Conservation (phyloP, 2,113 vertebrate species). For the Channa argus region DNA sequence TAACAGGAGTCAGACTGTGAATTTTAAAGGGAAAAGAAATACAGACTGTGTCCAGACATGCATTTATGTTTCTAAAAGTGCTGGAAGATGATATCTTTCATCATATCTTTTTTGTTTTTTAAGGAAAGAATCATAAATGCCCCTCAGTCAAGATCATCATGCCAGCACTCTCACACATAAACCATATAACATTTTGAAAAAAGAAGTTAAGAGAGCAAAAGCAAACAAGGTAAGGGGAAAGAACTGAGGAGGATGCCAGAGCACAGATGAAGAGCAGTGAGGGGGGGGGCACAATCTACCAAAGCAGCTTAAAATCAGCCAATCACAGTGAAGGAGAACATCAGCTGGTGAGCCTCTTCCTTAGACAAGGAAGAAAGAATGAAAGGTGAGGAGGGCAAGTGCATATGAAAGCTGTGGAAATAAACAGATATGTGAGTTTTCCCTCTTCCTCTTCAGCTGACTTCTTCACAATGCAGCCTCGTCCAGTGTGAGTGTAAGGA, state of each 20-base stretch:
- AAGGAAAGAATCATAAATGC: slow-evolving; percentile 34
- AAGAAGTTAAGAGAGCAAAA: slow-evolving; percentile 51
- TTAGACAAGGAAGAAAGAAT: slow-evolving; percentile 66
- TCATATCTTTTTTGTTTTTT: slow-evolving; percentile 5
- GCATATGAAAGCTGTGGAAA: slow-evolving; percentile 79
- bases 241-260: slow-evolving; percentile 46
- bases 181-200: slow-evolving; percentile 49
- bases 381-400: slow-evolving; percentile 79
- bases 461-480: slow-evolving; percentile 48
- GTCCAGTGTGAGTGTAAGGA: slow-evolving; percentile 45
- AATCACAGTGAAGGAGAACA: slow-evolving; percentile 86
- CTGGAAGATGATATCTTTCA: slow-evolving; percentile 40
- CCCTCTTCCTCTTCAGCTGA: slow-evolving; percentile 59
- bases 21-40: slow-evolving; percentile 49
- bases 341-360: slow-evolving; percentile 82
- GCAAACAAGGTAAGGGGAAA: slow-evolving; percentile 41
- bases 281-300: slow-evolving; percentile 77
- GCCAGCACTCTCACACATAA: slow-evolving; percentile 60
- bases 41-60: slow-evolving; percentile 61
- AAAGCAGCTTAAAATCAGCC: slow-evolving; percentile 83
- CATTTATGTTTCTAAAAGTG: slow-evolving; percentile 64
- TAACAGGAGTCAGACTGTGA: slow-evolving; percentile 61
- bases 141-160: slow-evolving; percentile 54
- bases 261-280: slow-evolving; percentile 72
- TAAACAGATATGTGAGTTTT: slow-evolving; percentile 73